These are phyloP conservation scores for Dione juno DNA, from an alignment of 2,888 invertebrate genomes.

Conservation along the genomic window DNA sequence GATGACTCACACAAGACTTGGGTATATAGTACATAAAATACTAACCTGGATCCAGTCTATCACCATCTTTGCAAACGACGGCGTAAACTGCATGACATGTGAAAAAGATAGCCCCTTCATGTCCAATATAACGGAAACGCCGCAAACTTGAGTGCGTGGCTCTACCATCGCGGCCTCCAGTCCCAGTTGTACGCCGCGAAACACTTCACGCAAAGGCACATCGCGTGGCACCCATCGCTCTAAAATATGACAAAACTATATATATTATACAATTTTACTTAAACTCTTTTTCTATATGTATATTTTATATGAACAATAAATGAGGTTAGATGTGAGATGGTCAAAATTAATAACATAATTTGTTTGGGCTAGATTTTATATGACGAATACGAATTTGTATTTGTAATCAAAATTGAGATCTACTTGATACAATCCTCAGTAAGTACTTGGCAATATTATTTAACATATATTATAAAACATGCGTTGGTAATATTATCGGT, in stretches of 20 bases:
- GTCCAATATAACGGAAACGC: conserved; percentile 89
- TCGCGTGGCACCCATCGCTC: conserved; percentile 89
- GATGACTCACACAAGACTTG: too few species aligned
- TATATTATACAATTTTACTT: background rate
- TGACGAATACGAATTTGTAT: too few species aligned
- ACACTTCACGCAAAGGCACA: conserved; percentile 86
- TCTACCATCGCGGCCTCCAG: conserved; percentile 91
- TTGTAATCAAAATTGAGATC: too few species aligned
- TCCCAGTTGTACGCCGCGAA: conserved; percentile 87
- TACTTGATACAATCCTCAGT: too few species aligned
- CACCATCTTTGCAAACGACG: conserved; percentile 88
- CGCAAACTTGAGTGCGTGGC: conserved; percentile 89
- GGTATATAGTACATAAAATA: background rate
- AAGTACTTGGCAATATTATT: too few species aligned
- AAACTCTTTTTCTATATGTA: background rate
- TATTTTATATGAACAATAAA: too few species aligned
- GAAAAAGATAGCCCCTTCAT: conserved; percentile 88
- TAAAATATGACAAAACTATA: conserved; percentile 35
- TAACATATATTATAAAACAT: too few species aligned
- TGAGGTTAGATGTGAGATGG: too few species aligned
- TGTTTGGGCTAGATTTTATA: too few species aligned
- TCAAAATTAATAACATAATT: too few species aligned
- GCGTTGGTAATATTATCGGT: too few species aligned
- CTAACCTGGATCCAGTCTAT: conserved; percentile 88
- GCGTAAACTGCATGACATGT: conserved; percentile 90